Evolutionary conservation across 2,797 vertebrate species (phyloP), one percentile per base, ranked within the genome.

Genomic region (Pipistrellus kuhlii): DNA sequence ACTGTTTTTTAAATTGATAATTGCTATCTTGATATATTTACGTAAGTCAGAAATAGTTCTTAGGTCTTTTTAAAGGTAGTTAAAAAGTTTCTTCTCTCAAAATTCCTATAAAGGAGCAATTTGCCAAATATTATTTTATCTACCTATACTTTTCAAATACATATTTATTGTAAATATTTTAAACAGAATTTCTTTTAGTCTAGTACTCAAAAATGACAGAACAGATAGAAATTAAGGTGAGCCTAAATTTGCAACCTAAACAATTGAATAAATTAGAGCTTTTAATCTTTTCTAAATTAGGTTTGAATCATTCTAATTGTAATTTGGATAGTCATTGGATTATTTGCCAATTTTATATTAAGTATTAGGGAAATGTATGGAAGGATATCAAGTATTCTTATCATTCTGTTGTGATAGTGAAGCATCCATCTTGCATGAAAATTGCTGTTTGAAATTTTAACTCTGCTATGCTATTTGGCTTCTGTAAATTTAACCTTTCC

Each of bases 191-290:
- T 81, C n/a, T 59, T 30, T 85, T 41, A 76, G 32, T 30, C 15
- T 57, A 20, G 23, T 78, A 84, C 23, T 93, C 20, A 41, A 90
- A 90, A 90, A 68, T 90, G 41, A 66, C 41, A 69, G 59, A 83
- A 48, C 23, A 75, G 7, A 88, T 85, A 92, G 62, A 59, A 38
- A 90, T 87, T 68, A 75, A 25, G 25, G n/a, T 55, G 66, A 87
- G 5, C 27, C 41, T 66, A 71, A 68, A 44, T 86, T 55, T 64
- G 15, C 75, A 62, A 80, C 15, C 14, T 81, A 82, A 92, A 86
- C 9, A 51, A 17, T 72, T 76, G 44, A 41, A 57, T 83, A 88
- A 80, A 59, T 59, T 78, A 92, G 38, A 10, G 89, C 8, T 76
- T 55, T 84, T 75, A 76, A 64, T 73, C 6, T 71, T 84, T 81